phyloP scores from a whole-genome alignment of 92 coral and sea anemone species.

The Chrysogorgia sp. region DNA sequence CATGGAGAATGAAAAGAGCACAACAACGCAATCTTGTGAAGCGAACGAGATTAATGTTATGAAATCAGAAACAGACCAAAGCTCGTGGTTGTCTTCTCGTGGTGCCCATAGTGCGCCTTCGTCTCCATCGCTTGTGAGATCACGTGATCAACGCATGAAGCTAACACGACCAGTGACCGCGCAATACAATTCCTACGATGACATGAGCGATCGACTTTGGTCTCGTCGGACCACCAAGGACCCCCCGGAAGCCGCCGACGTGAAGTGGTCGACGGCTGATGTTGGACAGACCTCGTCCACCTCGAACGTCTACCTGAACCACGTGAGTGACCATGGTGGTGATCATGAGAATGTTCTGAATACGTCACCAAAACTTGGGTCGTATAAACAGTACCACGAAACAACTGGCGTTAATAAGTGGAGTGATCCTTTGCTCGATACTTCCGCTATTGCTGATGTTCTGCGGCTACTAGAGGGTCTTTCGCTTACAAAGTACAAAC shows the following conservation, averaged over 20 bases:
- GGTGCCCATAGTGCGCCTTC: conserved; percentile 99
- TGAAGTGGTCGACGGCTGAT: conserved; percentile 58
- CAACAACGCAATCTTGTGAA: conserved; percentile 66
- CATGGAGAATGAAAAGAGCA: conserved; percentile 81
- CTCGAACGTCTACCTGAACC: conserved; percentile 74
- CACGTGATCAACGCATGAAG: conserved; percentile 80
- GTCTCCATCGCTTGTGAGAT: conserved; percentile 90
- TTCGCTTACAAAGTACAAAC: conserved; percentile 78
- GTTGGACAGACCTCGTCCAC: conserved; percentile 65
- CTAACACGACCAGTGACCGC: conserved; percentile 66
- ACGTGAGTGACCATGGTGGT: conserved; percentile 56
- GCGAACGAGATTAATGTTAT: conserved; percentile 35
- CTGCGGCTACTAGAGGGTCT: conserved; percentile 71
- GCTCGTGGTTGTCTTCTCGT: conserved; percentile 82
- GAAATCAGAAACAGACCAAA: background rate
- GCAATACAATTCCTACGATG: conserved; percentile 83
- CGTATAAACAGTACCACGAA: conserved; percentile 66
- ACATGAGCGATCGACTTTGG: conserved; percentile 93
- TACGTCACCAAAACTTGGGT: conserved; percentile 53
- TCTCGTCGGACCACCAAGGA: conserved; percentile 27
- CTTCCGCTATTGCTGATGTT: conserved; percentile 62
- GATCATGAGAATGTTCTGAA: conserved; percentile 75
- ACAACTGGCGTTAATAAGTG: conserved; percentile 76
- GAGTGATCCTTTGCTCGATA: conserved; percentile 63
- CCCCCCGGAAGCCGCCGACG: background rate